These are phyloP conservation scores for Echeneis naucrates DNA, from an alignment of 2,797 vertebrate genomes.

Conservation along the genomic window DNA sequence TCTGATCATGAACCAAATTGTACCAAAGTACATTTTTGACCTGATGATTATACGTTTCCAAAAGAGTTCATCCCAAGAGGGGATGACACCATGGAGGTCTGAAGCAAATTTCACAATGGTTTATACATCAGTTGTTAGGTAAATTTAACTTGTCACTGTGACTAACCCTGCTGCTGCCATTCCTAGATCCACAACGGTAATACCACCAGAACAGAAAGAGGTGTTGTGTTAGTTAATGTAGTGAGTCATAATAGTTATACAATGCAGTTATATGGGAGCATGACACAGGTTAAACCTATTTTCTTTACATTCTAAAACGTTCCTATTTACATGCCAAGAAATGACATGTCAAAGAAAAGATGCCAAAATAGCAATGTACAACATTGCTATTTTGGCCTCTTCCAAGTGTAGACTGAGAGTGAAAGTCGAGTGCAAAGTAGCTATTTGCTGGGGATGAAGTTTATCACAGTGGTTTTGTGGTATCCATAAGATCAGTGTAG, in stretches of 20 bases:
- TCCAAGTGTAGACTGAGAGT: neutral
- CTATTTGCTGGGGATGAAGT: neutral
- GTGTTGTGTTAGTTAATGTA: neutral
- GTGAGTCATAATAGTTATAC: neutral
- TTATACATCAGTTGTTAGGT: neutral
- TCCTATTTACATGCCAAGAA: neutral
- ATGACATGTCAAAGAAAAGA: no score
- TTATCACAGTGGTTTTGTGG: constrained; percentile 46
- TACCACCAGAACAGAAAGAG: neutral
- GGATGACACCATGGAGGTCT: neutral
- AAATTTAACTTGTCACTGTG: neutral
- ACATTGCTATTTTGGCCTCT: constrained; percentile 4
- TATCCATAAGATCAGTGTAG: constrained; percentile 17
- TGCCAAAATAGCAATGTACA: neutral
- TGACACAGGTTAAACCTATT: neutral
- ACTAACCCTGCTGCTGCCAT: neutral
- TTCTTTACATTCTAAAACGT: neutral
- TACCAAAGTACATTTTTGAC: neutral
- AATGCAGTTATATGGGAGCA: neutral
- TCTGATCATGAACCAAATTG: neutral
- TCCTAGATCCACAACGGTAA: neutral
- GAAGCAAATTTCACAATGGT: neutral
- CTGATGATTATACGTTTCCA: neutral
- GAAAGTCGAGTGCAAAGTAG: neutral
- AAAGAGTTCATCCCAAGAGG: neutral